These are phyloP conservation scores for Limnodromus scolopaceus DNA, from an alignment of 2,797 vertebrate species.

Conservation along the genomic window DNA sequence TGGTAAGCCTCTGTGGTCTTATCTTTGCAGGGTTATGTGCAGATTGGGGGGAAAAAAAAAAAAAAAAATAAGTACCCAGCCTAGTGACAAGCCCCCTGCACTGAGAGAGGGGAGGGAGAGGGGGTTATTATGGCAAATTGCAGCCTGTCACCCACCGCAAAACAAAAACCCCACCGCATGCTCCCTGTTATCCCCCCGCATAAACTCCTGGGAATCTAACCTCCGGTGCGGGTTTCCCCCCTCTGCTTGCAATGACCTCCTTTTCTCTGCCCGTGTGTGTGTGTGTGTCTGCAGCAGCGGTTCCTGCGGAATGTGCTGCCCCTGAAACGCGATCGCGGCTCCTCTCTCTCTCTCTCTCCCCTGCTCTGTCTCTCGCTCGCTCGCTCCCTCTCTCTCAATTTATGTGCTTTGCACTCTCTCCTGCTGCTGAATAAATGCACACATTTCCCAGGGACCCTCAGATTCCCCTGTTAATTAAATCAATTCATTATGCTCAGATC, in stretches of 20 bases:
- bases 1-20: too few species aligned
- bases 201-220: slow-evolving; percentile 59
- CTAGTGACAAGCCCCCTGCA: slow-evolving; percentile 35
- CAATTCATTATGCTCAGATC: slow-evolving; percentile 99
- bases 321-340: slow-evolving; percentile 66
- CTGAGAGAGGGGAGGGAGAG: slow-evolving; percentile 1
- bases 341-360: slow-evolving; percentile 33
- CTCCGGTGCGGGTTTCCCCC: slow-evolving; percentile 63
- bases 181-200: slow-evolving; percentile 6
- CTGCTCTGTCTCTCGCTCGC: not conserved
- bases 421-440: slow-evolving; percentile 90
- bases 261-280: slow-evolving; percentile 56
- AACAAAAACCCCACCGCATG: slow-evolving; percentile 39
- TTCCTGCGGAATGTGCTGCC: slow-evolving; percentile 71
- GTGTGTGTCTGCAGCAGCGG: slow-evolving; percentile 64
- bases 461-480: slow-evolving; percentile 99
- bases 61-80: slow-evolving; percentile 19
- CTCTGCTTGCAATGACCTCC: slow-evolving; percentile 60
- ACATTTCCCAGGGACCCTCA: slow-evolving; percentile 96
- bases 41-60: too few species aligned
- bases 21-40: too few species aligned
- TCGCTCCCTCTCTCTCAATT: slow-evolving; percentile 80
- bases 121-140: slow-evolving; percentile 37
- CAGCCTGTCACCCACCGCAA: slow-evolving; percentile 43
- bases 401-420: slow-evolving; percentile 89